Percentiles rank a stretch among this genome's conserved stretches.
Evolutionary conservation across 2,888 invertebrate species (phyloP).

Genomic region (Carcina quercana): DNA sequence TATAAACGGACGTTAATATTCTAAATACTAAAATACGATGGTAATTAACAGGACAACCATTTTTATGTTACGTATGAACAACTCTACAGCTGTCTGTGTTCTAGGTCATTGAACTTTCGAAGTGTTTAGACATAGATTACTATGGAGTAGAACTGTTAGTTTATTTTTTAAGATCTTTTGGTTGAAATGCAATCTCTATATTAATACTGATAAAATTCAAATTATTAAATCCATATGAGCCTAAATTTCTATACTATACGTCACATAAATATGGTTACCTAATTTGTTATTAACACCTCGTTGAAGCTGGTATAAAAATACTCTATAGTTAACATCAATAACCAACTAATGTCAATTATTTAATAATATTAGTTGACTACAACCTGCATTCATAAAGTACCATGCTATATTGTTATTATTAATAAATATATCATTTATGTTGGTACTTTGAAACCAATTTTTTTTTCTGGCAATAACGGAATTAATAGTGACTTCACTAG

Average conservation of each 20-base stretch:
- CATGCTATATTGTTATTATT: slow-evolving; percentile 9
- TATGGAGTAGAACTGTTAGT: neutral
- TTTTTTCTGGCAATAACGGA: neutral
- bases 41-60: too few relatives aligned
- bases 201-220: neutral
- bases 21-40: too few relatives aligned
- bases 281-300: neutral
- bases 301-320: slow-evolving; percentile 56
- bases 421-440: neutral
- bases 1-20: too few relatives aligned
- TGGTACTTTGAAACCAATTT: too few relatives aligned
- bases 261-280: too few relatives aligned
- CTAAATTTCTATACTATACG: too few relatives aligned
- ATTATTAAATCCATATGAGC: too few relatives aligned
- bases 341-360: too few relatives aligned
- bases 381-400: slow-evolving; percentile 26
- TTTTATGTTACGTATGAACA: too few relatives aligned
- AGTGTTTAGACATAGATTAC: neutral
- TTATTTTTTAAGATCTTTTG: neutral
- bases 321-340: slow-evolving; percentile 31
- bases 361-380: slow-evolving; percentile 33
- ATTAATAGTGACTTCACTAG: neutral
- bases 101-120: too few relatives aligned
- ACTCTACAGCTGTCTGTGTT: too few relatives aligned
- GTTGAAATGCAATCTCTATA: neutral